Percentiles rank a stretch among this genome's conserved stretches.
Evolutionary conservation across 2,797 vertebrate genomes (phyloP).

Genomic region (Prionace glauca): DNA sequence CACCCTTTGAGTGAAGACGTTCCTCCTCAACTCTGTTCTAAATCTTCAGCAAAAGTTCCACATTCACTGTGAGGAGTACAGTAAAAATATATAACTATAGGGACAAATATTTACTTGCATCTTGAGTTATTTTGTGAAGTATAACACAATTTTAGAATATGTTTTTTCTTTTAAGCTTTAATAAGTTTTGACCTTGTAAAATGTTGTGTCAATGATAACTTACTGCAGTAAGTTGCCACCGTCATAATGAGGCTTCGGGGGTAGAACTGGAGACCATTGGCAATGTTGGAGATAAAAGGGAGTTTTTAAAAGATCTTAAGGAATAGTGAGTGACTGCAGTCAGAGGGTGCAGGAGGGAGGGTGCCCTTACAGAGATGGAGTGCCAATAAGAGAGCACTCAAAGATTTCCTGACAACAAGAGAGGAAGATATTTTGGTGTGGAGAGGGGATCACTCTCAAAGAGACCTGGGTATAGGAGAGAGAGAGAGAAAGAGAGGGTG

Average conservation of each 20-base stretch:
- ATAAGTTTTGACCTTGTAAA: not conserved
- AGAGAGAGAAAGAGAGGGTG: too few relatives aligned
- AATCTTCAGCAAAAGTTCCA: not conserved
- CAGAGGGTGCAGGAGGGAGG: not conserved
- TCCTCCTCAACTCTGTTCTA: too few relatives aligned
- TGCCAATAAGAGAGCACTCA: not conserved
- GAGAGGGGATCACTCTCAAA: not conserved
- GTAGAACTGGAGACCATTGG: not conserved
- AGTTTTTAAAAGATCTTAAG: not conserved
- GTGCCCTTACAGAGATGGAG: not conserved
- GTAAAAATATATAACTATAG: not conserved
- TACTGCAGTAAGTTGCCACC: not conserved
- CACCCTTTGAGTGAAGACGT: too few relatives aligned
- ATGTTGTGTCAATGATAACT: not conserved
- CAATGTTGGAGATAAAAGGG: not conserved
- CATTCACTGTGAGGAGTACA: not conserved
- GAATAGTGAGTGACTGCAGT: not conserved
- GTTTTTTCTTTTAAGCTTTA: not conserved
- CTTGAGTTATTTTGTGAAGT: not conserved
- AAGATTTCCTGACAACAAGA: not conserved
- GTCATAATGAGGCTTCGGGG: not conserved
- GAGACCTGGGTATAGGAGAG: not conserved
- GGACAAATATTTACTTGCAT: not conserved
- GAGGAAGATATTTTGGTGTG: not conserved
- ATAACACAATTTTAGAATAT: not conserved